phyloP scores from a whole-genome alignment of 2,113 vertebrate genomes.

The Typhlomys cinereus region DNA sequence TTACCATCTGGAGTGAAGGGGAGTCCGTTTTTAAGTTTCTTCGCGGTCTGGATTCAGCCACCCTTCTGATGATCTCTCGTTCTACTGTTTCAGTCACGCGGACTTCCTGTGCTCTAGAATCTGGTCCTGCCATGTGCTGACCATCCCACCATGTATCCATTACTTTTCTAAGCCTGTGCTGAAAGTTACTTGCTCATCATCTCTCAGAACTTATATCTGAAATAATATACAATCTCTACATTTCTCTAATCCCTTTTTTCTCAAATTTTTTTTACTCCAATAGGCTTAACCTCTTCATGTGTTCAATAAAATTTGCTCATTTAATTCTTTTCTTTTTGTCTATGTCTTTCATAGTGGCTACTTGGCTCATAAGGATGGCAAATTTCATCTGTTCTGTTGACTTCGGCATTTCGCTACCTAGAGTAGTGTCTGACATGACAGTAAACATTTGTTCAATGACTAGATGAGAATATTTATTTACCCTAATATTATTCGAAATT shows the following conservation, averaged over 20 bases:
- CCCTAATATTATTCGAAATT: neutral
- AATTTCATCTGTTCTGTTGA: slow-evolving; percentile 9
- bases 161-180: neutral
- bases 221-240: neutral
- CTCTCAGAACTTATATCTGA: neutral
- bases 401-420: neutral
- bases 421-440: neutral
- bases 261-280: slow-evolving; percentile 16
- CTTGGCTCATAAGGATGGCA: neutral
- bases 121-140: neutral
- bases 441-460: slow-evolving; percentile 32
- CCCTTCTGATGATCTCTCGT: neutral
- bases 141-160: neutral
- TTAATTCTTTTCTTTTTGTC: slow-evolving; percentile 30
- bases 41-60: neutral
- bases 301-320: neutral
- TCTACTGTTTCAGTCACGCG: neutral
- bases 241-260: neutral
- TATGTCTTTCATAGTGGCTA: slow-evolving; percentile 1
- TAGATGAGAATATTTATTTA: slow-evolving; percentile 24
- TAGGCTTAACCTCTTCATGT: neutral
- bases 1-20: neutral
- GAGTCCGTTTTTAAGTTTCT: neutral
- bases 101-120: neutral
- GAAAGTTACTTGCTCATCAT: neutral